A percentile compares a stretch with the other conserved stretches of the same genome.
Evolutionary conservation across 2,113 vertebrate species (phyloP).

Genomic region (Campylorhamphus procurvoides): DNA sequence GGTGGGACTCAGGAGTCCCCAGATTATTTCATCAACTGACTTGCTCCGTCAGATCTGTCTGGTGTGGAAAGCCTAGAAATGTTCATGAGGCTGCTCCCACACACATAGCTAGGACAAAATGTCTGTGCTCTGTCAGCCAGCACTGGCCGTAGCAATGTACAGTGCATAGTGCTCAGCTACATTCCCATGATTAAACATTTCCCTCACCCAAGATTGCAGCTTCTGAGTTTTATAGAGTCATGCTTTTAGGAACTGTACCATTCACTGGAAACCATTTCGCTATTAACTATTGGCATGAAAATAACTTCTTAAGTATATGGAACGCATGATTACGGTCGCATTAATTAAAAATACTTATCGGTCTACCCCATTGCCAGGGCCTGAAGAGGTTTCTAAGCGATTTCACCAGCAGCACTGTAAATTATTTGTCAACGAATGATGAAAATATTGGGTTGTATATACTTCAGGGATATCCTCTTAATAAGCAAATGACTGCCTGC

Average conservation of each 20-base stretch:
- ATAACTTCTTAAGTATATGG: background rate
- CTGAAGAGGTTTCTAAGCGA: slow-evolving; percentile 54
- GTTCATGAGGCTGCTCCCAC: background rate
- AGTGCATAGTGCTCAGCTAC: background rate
- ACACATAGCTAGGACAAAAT: background rate
- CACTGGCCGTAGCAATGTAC: background rate
- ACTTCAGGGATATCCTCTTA: slow-evolving; percentile 41
- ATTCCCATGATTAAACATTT: background rate
- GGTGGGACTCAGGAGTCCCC: background rate
- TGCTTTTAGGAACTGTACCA: background rate
- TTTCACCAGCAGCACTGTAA: slow-evolving; percentile 52
- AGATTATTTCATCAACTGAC: background rate
- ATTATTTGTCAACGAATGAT: slow-evolving; percentile 62
- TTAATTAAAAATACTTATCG: slow-evolving; percentile 57
- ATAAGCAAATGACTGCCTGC: slow-evolving; percentile 15
- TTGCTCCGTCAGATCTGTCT: background rate
- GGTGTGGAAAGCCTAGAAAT: background rate
- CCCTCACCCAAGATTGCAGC: background rate
- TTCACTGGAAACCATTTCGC: background rate
- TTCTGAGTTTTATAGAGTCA: background rate
- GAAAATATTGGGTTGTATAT: slow-evolving; percentile 61
- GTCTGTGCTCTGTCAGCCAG: background rate
- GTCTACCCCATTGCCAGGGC: background rate
- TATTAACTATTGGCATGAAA: background rate
- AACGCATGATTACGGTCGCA: background rate